Evolutionary conservation across 2,888 invertebrate species (phyloP).

Genomic region (Alitta virens): DNA sequence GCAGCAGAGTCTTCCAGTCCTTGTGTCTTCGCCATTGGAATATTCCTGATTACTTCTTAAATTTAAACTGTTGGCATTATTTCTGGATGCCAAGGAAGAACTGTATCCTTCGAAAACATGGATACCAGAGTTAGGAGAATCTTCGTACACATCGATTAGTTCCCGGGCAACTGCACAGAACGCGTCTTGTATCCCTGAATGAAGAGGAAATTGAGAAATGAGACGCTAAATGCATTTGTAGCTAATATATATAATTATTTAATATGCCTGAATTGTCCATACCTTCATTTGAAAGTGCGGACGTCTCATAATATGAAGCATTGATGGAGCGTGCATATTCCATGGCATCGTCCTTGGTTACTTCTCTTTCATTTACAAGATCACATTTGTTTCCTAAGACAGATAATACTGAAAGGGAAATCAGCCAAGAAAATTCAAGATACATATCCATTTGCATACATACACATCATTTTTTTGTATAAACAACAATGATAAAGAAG

Average conservation of each 20-base stretch:
- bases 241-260: no score
- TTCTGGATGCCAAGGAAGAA: no score
- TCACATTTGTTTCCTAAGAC: constrained; percentile 86
- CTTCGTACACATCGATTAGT: constrained; percentile 10
- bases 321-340: constrained; percentile 78
- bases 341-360: constrained; percentile 67
- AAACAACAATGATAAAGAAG: no score
- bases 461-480: no score
- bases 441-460: not conserved
- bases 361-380: constrained; percentile 65
- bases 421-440: not conserved
- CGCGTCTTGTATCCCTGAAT: constrained; percentile 13
- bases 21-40: no score
- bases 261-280: not conserved
- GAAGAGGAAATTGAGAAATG: no score
- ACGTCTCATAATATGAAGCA: constrained; percentile 82
- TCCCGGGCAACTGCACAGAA: constrained; percentile 9
- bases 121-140: constrained; percentile 1
- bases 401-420: constrained; percentile 63
- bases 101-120: not conserved
- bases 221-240: no score
- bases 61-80: no score
- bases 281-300: constrained; percentile 65
- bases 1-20: no score
- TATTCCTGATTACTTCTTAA: no score